These are phyloP conservation scores for Osmerus eperlanus DNA, from an alignment of 2,113 vertebrate genomes.

Conservation along the genomic window DNA sequence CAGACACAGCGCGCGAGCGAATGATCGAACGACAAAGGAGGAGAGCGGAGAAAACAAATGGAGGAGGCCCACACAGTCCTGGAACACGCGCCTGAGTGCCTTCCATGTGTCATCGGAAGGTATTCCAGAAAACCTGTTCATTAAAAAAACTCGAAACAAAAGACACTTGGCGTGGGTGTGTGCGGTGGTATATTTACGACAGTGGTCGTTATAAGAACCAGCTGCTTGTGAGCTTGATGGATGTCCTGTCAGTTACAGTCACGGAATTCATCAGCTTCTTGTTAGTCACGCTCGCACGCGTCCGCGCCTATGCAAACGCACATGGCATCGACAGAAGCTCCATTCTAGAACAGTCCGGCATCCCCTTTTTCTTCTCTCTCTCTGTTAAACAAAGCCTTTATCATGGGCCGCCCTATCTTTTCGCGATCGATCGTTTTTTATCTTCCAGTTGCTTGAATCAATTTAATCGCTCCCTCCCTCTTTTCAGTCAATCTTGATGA, in stretches of 20 bases:
- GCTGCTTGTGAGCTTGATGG: background rate
- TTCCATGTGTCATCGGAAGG: background rate
- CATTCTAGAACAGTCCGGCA: no score
- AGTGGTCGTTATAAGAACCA: no score
- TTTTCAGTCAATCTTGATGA: no score
- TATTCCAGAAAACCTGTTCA: background rate
- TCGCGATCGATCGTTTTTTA: no score
- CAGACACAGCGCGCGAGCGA: background rate
- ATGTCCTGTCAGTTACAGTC: background rate
- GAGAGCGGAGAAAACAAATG: slow-evolving; percentile 20
- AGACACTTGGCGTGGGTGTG: no score
- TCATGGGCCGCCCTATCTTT: no score
- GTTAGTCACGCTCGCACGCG: background rate
- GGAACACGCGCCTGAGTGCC: slow-evolving; percentile 32
- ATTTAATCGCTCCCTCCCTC: no score
- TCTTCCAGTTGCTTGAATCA: no score
- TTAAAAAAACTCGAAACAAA: no score
- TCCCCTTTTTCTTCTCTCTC: no score
- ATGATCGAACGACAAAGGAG: slow-evolving; percentile 3
- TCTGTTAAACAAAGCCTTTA: no score
- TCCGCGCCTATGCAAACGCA: background rate
- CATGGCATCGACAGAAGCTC: background rate
- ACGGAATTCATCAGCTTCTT: background rate
- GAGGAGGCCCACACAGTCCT: slow-evolving; percentile 25
- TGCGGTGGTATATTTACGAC: no score